These are phyloP conservation scores for Dascyllus trimaculatus DNA, from an alignment of 2,113 vertebrate genomes.

Conservation along the genomic window DNA sequence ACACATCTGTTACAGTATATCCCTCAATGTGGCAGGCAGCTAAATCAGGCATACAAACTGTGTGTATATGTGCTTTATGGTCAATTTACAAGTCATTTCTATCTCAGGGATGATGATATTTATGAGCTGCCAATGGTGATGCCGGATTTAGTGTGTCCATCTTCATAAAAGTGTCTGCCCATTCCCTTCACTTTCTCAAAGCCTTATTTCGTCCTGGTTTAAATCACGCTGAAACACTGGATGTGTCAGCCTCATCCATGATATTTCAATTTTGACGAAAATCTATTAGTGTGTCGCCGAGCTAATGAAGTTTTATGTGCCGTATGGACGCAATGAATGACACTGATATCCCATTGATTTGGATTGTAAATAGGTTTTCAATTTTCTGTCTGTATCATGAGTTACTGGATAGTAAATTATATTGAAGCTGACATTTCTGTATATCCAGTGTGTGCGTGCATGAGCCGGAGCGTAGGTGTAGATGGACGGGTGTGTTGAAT, in stretches of 20 bases:
- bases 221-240: conserved; percentile 56
- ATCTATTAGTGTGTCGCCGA: conserved; percentile 64
- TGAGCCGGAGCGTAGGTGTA: conserved; percentile 10
- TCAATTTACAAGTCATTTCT: conserved; percentile 76
- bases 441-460: conserved; percentile 22
- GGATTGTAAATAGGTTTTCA: conserved; percentile 79
- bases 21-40: conserved; percentile 53
- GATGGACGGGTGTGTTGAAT: conserved; percentile 53
- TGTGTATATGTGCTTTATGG: conserved; percentile 62
- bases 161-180: conserved; percentile 77
- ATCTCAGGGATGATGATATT: conserved; percentile 76
- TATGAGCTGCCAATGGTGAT: conserved; percentile 72
- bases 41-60: conserved; percentile 68
- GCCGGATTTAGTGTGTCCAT: conserved; percentile 75
- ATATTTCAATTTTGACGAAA: conserved; percentile 65
- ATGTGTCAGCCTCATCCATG: conserved; percentile 49
- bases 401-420: conserved; percentile 67
- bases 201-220: conserved; percentile 50
- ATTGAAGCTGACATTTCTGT: conserved; percentile 77
- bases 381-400: conserved; percentile 62
- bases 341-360: conserved; percentile 76
- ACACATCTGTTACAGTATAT: conserved; percentile 73
- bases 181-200: conserved; percentile 37
- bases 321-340: conserved; percentile 69
- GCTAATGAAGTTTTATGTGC: conserved; percentile 76